These are phyloP conservation scores for Myotis yumanensis DNA, from an alignment of 2,113 vertebrate species.

Conservation along the genomic window DNA sequence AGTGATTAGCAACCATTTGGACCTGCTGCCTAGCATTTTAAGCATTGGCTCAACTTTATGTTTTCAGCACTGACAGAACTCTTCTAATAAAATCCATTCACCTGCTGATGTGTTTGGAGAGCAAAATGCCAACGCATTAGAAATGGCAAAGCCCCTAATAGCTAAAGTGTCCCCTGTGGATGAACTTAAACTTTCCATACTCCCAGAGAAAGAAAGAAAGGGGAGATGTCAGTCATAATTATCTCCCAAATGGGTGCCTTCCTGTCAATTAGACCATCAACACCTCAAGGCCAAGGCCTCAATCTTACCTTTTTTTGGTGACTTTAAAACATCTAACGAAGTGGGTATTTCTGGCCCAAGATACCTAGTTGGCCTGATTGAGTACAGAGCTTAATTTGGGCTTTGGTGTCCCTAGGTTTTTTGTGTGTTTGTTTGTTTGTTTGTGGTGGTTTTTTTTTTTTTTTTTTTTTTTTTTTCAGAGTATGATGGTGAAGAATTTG, in stretches of 20 bases:
- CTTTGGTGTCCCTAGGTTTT: background rate
- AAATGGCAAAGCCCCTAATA: background rate
- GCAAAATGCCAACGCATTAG: conserved; percentile 57
- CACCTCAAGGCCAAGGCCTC: background rate
- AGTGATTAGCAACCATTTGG: conserved; percentile 7
- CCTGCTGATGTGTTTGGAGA: background rate
- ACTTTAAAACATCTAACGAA: background rate
- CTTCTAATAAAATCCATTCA: background rate
- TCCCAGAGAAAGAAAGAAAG: background rate
- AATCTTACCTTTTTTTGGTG: background rate
- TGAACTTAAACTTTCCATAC: conserved; percentile 13
- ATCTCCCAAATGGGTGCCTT: background rate
- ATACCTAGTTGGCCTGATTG: background rate
- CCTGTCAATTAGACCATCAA: background rate
- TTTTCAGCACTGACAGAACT: background rate
- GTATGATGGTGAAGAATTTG: background rate
- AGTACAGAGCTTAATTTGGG: background rate
- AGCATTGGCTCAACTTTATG: background rate
- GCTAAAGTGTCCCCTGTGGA: background rate
- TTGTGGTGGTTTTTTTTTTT: no score
- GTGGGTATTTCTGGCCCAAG: background rate
- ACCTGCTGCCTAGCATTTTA: conserved; percentile 6
- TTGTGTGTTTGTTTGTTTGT: background rate
- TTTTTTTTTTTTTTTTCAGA: background rate
- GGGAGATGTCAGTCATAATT: background rate